Evolutionary conservation across 1,140 invertebrate genomes (phyloP).

Genomic region (Leptopilina clavipes): DNA sequence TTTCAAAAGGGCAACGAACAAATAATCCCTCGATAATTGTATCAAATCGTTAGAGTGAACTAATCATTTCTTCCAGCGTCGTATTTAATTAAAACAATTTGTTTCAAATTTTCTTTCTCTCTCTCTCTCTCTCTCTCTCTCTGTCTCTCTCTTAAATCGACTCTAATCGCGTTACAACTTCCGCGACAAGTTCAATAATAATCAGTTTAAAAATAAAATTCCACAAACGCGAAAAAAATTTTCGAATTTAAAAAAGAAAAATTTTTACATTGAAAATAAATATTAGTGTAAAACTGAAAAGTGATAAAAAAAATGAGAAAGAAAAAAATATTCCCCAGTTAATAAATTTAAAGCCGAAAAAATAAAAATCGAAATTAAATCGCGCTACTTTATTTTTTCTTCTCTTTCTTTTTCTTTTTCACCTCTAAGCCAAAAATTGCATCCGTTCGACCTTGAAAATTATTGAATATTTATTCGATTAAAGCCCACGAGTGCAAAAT

Average conservation of each 20-base stretch:
- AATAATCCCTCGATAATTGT: constrained; percentile 24
- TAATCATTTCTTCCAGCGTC: constrained; percentile 1
- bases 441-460: not conserved
- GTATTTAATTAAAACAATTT: not conserved
- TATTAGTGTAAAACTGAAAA: too few species aligned
- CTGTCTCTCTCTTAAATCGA: not conserved
- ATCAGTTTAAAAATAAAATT: not conserved
- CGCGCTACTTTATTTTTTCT: not conserved
- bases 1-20: constrained; percentile 31
- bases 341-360: too few species aligned
- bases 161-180: not conserved
- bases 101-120: not conserved
- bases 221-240: not conserved
- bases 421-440: not conserved
- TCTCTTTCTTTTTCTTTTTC: not conserved
- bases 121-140: too few species aligned
- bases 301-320: too few species aligned
- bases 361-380: too few species aligned
- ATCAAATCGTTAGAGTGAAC: constrained; percentile 6
- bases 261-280: too few species aligned
- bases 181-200: not conserved
- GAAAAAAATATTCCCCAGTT: too few species aligned
- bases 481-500: not conserved
- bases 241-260: not conserved
- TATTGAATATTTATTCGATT: not conserved